A percentile compares a stretch with the other conserved stretches of the same genome.
phyloP scores from a whole-genome alignment of 2,888 invertebrate genomes.

The Noctua janthe region DNA sequence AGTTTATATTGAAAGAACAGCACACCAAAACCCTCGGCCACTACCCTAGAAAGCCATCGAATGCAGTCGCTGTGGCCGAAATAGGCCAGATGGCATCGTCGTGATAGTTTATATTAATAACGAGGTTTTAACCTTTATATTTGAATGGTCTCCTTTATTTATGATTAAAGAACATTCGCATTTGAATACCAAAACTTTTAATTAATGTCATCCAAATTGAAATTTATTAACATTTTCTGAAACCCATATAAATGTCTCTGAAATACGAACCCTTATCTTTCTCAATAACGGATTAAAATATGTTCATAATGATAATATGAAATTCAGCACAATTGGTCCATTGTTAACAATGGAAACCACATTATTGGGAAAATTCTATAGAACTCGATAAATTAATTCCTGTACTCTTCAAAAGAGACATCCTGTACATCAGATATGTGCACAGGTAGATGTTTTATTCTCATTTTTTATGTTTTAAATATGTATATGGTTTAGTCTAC shows the following conservation, averaged over 20 bases:
- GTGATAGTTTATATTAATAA: not conserved
- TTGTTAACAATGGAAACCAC: not conserved
- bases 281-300: slow-evolving; percentile 14
- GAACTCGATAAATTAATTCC: slow-evolving; percentile 15
- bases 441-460: not conserved
- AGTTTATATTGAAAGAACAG: too few relatives aligned
- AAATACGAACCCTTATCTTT: slow-evolving; percentile 1
- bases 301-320: not conserved
- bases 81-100: not conserved
- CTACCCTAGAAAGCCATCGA: not conserved
- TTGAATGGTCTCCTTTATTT: not conserved
- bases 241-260: not conserved
- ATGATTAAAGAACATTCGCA: not conserved
- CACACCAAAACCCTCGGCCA: too few relatives aligned
- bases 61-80: not conserved
- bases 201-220: not conserved
- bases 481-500: slow-evolving; percentile 10
- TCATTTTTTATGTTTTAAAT: not conserved
- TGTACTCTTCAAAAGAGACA: not conserved
- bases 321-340: slow-evolving; percentile 2
- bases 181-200: not conserved
- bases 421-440: not conserved
- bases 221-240: not conserved
- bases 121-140: not conserved
- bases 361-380: slow-evolving; percentile 8